Base-by-base conservation (phyloP, 2,113 vertebrate species). In the Syngnathus typhle region DNA sequence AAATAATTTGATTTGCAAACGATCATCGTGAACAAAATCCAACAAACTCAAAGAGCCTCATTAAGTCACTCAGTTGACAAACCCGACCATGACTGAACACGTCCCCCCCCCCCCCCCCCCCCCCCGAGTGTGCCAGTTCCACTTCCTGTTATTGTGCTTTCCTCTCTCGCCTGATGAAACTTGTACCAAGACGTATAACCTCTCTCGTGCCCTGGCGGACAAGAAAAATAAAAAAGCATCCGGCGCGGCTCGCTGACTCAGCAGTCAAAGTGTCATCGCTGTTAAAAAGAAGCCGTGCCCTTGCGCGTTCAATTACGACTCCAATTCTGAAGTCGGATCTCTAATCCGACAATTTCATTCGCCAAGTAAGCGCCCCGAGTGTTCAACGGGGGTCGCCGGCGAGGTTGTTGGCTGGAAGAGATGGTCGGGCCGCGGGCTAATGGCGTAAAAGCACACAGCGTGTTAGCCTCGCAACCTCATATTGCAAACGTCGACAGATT, bases 381-480 rank as follows among this genome's bases (percentile, higher is more conserved):
- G 83, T 84, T 79, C 60, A n/a, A 5, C 3, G 1, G 70, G 41
- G 80, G 78, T 80, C 74, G 46, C 64, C 18, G 66, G 70, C 16
- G 38, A 41, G 37, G 19, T 2, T 10, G 10, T 41, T 60, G 63
- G 70, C 62, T 16, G 70, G 79, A 81, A 80, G 68, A 76, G 82
- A 82, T 75, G 79, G 83, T 77, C 79, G 76, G 85, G 87, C 75
- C 16, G 68, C 65, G 63, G 69, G 78, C 70, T 71, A 74, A 73
- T 78, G 63, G 62, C 65, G 60, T 38, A 60, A 1, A 3, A 41
- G 2, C 7, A 3, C 12, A 58, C 77, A 56, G 82, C 76, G 77
- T 64, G 80, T 85, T 85, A 84, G 79, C 83, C 80, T 83, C 43
- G 69, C 78, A 69, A 74, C 64, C 72, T 68, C 77, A 77, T 73